Evolutionary conservation across 2,888 invertebrate genomes (phyloP), one percentile per base, ranked within the genome.

Genomic region (Drosophila emarginata): DNA sequence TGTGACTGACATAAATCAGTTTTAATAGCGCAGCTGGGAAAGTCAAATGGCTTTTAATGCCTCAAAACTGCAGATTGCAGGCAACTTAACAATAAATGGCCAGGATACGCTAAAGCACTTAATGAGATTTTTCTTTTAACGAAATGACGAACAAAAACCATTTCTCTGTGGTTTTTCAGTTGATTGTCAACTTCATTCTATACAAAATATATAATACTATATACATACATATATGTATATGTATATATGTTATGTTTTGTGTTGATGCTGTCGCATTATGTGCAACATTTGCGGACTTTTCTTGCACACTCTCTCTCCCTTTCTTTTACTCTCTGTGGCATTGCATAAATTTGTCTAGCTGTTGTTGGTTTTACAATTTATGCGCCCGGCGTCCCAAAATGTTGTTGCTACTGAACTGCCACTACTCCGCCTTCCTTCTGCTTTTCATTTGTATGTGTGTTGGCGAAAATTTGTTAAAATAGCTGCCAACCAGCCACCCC

Each of bases 381-480:
- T 88, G 88, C 78, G 58, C 58, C 71, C 61, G 75, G 75, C 74
- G 72, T 77, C 78, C 75, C 72, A 53, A 87, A 87, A 77, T 72
- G 76, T 78, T 74, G 74, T 79, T 75, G 45, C 21, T 11, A 45
- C 45, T 45, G 45, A 4, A 18, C 21, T 21, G 12, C 18, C 4
- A 11, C 14, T 39, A n/a, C 14, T 14, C 11, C 18, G 11, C 12
- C 45, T 4, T 11, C 4, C 63, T 36, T n/a, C 4, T 52, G 14
- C 36, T 52, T 12, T 14, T 26, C 32, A 65, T 65, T 74, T 67
- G 71, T 68, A 76, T 84, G 75, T 67, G 67, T 74, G 74, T 77
- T 67, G 80, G 80, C 75, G 84, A 85, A 88, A 85, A 85, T 85
- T 85, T 88, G 88, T 74, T 83, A 83, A 84, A 88, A 81, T 85